These are phyloP conservation scores for Chloroceryle amazona DNA, from an alignment of 2,797 vertebrate species.

Conservation along the genomic window DNA sequence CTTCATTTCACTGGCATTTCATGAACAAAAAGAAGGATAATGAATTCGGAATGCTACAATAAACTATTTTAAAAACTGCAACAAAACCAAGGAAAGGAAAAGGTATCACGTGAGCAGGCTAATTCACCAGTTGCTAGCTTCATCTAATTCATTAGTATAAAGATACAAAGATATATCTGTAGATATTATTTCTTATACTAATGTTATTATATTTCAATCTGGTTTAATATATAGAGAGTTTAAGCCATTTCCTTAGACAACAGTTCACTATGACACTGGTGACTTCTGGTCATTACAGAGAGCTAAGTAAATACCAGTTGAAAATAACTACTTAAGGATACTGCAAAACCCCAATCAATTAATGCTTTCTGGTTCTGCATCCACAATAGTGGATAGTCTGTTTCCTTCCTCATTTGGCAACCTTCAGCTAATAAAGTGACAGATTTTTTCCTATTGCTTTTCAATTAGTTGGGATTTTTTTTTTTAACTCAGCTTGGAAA, in stretches of 20 bases:
- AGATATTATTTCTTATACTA: not conserved
- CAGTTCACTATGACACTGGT: not conserved
- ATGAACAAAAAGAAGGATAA: not conserved
- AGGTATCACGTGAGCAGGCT: not conserved
- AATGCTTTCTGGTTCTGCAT: not conserved
- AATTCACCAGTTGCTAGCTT: not conserved
- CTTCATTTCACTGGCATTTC: not conserved
- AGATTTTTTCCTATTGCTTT: not conserved
- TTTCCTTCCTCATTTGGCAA: not conserved
- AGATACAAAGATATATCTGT: not conserved
- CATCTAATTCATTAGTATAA: not conserved
- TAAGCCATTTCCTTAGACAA: not conserved
- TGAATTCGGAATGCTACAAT: not conserved
- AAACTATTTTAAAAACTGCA: not conserved
- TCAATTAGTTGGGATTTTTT: not conserved
- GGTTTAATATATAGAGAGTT: not conserved
- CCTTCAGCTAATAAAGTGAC: not conserved
- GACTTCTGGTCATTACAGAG: not conserved
- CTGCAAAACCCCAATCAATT: not conserved
- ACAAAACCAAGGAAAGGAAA: not conserved
- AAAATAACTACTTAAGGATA: not conserved
- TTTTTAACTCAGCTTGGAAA: not conserved
- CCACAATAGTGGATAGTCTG: not conserved
- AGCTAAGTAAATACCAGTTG: not conserved
- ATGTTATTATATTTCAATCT: not conserved